These are phyloP conservation scores for Oscheius sp. DNA, from an alignment of 2,888 invertebrate genomes.

Conservation along the genomic window DNA sequence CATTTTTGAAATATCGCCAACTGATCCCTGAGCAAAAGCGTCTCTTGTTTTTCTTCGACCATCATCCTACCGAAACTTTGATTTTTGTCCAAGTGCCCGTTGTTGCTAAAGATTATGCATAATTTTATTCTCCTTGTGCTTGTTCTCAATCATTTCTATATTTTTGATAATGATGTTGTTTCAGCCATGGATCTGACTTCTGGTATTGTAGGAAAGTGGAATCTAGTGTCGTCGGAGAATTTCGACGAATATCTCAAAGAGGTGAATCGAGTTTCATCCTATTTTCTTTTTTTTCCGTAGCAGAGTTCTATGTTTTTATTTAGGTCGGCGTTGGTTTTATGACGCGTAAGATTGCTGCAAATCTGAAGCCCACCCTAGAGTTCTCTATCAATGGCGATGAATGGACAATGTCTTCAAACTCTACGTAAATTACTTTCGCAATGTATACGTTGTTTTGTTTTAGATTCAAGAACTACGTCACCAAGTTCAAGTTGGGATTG, in stretches of 20 bases:
- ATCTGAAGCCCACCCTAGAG: conserved; percentile 66
- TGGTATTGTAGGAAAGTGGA: conserved; percentile 70
- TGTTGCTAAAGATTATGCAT: no score
- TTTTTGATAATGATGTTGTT: background rate
- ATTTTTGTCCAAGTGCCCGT: no score
- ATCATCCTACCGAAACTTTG: no score
- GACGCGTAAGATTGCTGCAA: conserved; percentile 66
- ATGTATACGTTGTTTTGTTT: no score
- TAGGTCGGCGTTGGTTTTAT: conserved; percentile 65
- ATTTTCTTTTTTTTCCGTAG: background rate
- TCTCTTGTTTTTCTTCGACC: no score
- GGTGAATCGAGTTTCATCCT: conserved; percentile 26
- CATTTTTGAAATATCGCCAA: no score
- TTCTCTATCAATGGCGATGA: conserved; percentile 64
- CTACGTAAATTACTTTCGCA: conserved; percentile 45
- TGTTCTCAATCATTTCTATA: no score
- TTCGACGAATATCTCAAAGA: conserved; percentile 71
- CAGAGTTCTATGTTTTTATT: no score
- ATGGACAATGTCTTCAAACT: conserved; percentile 66
- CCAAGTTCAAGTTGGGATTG: conserved; percentile 65
- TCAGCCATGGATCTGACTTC: conserved; percentile 44
- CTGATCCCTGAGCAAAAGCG: no score
- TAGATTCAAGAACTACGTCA: conserved; percentile 66
- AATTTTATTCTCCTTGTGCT: no score
- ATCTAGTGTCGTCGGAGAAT: conserved; percentile 67